Conservation (phyloP, 1,140 invertebrate species). For the Drosophila nannoptera region DNA sequence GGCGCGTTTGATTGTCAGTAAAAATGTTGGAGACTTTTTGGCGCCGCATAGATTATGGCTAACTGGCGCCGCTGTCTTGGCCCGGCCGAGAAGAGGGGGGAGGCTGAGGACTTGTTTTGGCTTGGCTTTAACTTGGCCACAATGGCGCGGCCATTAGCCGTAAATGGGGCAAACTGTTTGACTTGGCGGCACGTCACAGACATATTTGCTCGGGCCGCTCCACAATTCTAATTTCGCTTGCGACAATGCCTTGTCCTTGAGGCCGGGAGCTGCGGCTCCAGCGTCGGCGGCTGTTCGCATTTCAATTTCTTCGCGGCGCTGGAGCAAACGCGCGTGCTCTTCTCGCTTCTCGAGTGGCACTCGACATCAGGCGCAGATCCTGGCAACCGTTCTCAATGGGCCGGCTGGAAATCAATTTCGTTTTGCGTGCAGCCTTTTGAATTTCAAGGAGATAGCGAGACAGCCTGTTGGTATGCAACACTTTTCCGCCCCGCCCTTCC, state of each 20-base stretch:
- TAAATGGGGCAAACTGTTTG: conserved; percentile 61
- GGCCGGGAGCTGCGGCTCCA: conserved; percentile 24
- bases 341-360: conserved; percentile 51
- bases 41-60: conserved; percentile 69
- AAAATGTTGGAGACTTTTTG: conserved; percentile 75
- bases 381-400: conserved; percentile 46
- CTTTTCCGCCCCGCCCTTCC: background rate
- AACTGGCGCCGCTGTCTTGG: conserved; percentile 62
- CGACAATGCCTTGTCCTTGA: conserved; percentile 28
- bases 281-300: conserved; percentile 33
- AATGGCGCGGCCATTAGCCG: conserved; percentile 56
- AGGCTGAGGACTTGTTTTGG: background rate
- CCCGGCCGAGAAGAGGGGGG: background rate
- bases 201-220: conserved; percentile 38
- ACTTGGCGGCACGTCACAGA: conserved; percentile 54
- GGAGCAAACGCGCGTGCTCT: too few relatives aligned
- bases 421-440: conserved; percentile 63
- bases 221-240: conserved; percentile 77
- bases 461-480: conserved; percentile 63
- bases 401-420: conserved; percentile 71
- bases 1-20: conserved; percentile 60
- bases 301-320: conserved; percentile 67
- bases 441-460: conserved; percentile 29
- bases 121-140: conserved; percentile 54
- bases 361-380: conserved; percentile 59